Percentiles rank a stretch among this genome's conserved stretches.
Evolutionary conservation across 2,888 invertebrate species (phyloP).

Genomic region (Anodontia alba): DNA sequence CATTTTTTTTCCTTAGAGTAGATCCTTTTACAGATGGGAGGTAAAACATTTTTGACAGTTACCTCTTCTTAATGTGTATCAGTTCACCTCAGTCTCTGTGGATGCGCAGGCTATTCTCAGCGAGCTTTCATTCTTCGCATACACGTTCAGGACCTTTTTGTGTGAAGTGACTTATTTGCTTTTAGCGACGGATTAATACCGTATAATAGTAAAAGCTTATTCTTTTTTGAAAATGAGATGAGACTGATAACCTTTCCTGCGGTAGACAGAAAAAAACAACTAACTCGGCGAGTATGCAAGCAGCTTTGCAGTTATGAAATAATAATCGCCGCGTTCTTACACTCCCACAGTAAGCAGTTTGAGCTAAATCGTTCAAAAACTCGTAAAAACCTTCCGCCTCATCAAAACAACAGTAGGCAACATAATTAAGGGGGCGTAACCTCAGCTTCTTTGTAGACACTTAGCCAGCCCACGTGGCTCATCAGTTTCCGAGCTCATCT

Average conservation of each 20-base stretch:
- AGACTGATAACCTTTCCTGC: background rate
- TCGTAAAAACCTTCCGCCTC: constrained; percentile 14
- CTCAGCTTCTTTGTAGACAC: constrained; percentile 15
- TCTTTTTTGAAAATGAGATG: background rate
- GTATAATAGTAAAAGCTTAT: too few species aligned
- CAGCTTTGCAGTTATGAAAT: background rate
- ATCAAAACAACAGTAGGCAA: constrained; percentile 23
- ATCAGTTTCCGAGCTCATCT: constrained; percentile 13
- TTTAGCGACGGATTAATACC: too few species aligned
- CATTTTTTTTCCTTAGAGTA: too few species aligned
- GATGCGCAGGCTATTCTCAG: too few species aligned
- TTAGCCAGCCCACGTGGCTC: constrained; percentile 20
- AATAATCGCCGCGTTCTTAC: background rate
- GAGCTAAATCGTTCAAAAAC: constrained; percentile 18
- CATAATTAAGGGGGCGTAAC: constrained; percentile 37
- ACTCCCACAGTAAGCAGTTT: background rate
- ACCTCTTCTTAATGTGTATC: too few species aligned
- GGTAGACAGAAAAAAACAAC: background rate
- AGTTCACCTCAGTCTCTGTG: too few species aligned
- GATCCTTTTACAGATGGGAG: too few species aligned
- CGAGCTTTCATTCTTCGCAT: too few species aligned
- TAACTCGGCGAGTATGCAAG: background rate
- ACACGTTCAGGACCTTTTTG: too few species aligned
- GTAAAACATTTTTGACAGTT: too few species aligned
- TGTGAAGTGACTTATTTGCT: too few species aligned